These are phyloP conservation scores for Steatocranus sp. DNA, from an alignment of 2,797 vertebrate species.

Conservation along the genomic window DNA sequence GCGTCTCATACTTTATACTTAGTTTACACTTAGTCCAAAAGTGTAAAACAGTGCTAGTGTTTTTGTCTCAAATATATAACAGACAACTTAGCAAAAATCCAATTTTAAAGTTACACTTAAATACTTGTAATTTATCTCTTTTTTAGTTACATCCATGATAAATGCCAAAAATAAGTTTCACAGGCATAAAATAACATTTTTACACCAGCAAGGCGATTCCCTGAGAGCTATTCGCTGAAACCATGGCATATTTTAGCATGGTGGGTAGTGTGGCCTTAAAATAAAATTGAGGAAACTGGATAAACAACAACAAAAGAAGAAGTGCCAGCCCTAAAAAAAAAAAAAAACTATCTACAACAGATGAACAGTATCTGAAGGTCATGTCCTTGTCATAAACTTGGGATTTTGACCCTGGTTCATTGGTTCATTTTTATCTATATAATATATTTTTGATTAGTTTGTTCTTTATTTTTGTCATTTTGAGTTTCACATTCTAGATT, in stretches of 20 bases:
- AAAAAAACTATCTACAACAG: neutral
- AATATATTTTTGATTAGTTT: neutral
- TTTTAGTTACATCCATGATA: rapidly evolving
- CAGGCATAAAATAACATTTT: neutral
- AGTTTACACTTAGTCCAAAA: neutral
- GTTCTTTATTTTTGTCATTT: neutral
- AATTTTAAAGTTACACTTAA: neutral
- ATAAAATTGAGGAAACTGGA: neutral
- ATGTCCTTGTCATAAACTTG: neutral
- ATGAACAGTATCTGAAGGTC: neutral
- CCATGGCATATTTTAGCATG: neutral
- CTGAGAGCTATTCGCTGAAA: neutral
- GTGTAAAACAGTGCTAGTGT: neutral
- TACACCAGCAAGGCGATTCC: neutral
- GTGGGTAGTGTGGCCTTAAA: neutral
- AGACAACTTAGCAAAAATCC: neutral
- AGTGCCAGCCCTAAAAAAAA: neutral
- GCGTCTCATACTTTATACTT: neutral
- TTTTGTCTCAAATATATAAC: neutral
- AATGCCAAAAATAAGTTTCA: neutral
- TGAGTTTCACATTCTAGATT: neutral
- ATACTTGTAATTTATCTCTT: neutral
- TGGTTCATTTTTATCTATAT: neutral
- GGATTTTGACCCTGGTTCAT: neutral
- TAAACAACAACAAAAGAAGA: neutral